These are phyloP conservation scores for Adrianichthys oophorus DNA, from an alignment of 2,797 vertebrate species.

Conservation along the genomic window DNA sequence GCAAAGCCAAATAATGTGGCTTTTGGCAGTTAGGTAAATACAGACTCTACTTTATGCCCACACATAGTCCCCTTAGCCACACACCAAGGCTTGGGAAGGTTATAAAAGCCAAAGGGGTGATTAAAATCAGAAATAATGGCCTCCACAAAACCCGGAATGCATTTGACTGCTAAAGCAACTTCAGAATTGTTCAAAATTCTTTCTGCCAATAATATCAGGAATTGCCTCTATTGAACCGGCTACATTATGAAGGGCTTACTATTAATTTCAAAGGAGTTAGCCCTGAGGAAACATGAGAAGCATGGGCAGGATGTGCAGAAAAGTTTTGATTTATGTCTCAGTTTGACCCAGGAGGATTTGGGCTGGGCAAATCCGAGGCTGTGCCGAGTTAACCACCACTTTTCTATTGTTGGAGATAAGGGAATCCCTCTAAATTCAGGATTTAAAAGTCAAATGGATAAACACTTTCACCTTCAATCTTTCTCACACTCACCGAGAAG, in stretches of 20 bases:
- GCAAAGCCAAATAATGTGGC: constrained; percentile 7
- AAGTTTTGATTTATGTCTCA: constrained; percentile 62
- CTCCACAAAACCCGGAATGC: constrained; percentile 82
- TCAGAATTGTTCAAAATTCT: constrained; percentile 61
- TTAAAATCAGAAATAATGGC: constrained; percentile 83
- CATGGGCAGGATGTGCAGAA: constrained; percentile 44
- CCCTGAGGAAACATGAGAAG: constrained; percentile 46
- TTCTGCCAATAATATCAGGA: constrained; percentile 66
- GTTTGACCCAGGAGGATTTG: constrained; percentile 58
- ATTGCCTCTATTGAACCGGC: constrained; percentile 51
- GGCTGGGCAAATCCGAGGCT: constrained; percentile 43
- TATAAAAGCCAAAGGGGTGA: constrained; percentile 81
- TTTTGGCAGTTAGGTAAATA: constrained; percentile 24
- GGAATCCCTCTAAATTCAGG: constrained; percentile 72
- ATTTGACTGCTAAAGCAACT: constrained; percentile 72
- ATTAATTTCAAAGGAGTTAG: constrained; percentile 40
- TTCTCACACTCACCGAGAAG: constrained; percentile 38
- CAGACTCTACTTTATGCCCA: constrained; percentile 64
- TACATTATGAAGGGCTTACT: constrained; percentile 32
- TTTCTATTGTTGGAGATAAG: constrained; percentile 67
- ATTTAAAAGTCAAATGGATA: constrained; percentile 77
- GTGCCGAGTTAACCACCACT: constrained; percentile 60
- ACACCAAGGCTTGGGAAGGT: constrained; percentile 74
- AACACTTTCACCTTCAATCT: constrained; percentile 56
- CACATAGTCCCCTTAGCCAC: constrained; percentile 76